Conservation (phyloP, 2,797 vertebrate species). For the Gallinago nigripennis region DNA sequence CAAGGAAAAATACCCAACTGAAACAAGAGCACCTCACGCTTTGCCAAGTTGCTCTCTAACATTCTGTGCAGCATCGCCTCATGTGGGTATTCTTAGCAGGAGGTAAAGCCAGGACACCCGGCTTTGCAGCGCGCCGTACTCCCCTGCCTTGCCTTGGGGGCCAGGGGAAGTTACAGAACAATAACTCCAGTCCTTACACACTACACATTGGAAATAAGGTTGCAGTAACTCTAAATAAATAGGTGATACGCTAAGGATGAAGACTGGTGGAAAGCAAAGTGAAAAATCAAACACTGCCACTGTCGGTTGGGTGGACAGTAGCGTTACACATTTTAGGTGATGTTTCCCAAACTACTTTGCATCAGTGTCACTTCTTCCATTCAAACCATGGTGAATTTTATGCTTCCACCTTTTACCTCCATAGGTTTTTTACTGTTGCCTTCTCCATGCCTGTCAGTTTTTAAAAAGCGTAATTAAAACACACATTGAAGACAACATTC, state of each 20-base stretch:
- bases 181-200: not conserved
- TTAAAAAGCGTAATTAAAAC: not conserved
- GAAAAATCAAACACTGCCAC: not conserved
- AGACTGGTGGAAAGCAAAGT: not conserved
- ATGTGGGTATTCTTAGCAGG: not conserved
- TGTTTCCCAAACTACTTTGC: not conserved
- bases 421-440: not conserved
- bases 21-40: not conserved
- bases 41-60: not conserved
- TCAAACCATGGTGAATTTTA: not conserved
- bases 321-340: not conserved
- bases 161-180: not conserved
- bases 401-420: not conserved
- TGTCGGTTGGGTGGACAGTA: not conserved
- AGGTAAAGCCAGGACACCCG: not conserved
- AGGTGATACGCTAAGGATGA: not conserved
- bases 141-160: not conserved
- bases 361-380: not conserved
- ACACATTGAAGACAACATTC: not conserved
- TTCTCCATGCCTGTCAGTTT: not conserved
- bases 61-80: not conserved
- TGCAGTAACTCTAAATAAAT: not conserved
- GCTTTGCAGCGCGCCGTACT: accelerated
- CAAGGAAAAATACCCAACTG: not conserved
- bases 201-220: not conserved